Percentiles rank a stretch among this genome's conserved stretches.
Evolutionary conservation across 2,797 vertebrate genomes (phyloP).

Genomic region (Chaenodraco wilsoni): DNA sequence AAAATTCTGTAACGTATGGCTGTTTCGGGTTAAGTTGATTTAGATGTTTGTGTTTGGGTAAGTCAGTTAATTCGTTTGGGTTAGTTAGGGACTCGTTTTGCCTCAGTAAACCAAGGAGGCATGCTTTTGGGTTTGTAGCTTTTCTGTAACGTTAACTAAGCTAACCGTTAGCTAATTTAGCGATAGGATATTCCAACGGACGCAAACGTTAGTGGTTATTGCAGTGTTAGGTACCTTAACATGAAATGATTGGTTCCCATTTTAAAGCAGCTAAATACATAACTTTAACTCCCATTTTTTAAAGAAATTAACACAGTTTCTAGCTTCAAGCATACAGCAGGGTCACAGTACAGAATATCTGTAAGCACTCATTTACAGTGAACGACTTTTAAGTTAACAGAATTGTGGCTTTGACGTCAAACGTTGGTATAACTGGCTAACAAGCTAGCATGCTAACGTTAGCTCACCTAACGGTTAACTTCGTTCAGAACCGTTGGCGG

Average conservation of each 20-base stretch:
- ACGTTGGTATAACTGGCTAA: not conserved
- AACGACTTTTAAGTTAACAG: not conserved
- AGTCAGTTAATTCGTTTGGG: no score
- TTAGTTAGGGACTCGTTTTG: not conserved
- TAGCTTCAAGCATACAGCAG: not conserved
- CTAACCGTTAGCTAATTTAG: not conserved
- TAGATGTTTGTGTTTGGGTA: no score
- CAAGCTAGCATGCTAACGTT: slow-evolving; percentile 41
- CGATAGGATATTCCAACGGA: not conserved
- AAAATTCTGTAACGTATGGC: not conserved
- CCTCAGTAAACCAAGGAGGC: not conserved
- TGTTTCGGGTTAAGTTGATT: not conserved
- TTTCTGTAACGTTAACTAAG: not conserved
- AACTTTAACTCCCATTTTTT: no score
- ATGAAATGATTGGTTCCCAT: not conserved
- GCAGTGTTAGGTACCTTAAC: not conserved
- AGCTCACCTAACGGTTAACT: not conserved
- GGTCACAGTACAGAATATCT: slow-evolving; percentile 23
- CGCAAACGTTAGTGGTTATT: not conserved
- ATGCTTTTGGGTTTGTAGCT: not conserved
- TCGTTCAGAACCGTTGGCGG: not conserved
- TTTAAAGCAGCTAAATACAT: not conserved
- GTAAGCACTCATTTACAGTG: accelerated
- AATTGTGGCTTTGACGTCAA: not conserved
- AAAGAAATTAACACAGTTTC: no score